phyloP scores from a whole-genome alignment of 2,113 vertebrate genomes.

The Pseudorhombus dupliciocellatus region DNA sequence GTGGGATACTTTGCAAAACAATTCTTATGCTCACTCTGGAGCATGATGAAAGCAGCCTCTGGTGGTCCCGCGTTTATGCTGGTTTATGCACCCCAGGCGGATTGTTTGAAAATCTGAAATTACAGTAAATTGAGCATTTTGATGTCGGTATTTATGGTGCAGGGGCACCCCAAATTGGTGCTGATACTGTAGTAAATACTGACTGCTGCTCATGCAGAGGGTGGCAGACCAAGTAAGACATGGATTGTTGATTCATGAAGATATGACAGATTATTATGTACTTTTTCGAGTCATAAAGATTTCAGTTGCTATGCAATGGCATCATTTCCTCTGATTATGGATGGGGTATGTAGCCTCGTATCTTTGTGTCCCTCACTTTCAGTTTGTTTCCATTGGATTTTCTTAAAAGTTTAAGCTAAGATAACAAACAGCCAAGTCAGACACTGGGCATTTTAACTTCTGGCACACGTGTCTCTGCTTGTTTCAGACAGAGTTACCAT shows the following conservation, averaged over 20 bases:
- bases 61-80: too few species aligned
- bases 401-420: too few species aligned
- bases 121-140: constrained; percentile 43
- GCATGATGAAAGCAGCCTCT: constrained; percentile 36
- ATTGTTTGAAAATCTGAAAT: constrained; percentile 45
- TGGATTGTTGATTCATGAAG: not conserved
- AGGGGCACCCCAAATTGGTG: constrained; percentile 26
- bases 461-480: not conserved
- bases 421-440: too few species aligned
- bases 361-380: not conserved
- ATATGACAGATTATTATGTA: not conserved
- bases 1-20: constrained; percentile 12
- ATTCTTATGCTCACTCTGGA: constrained; percentile 12
- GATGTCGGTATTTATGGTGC: constrained; percentile 32
- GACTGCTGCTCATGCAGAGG: constrained; percentile 1
- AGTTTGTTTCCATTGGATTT: too few species aligned
- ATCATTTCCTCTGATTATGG: not conserved
- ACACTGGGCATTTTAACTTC: not conserved
- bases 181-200: constrained; percentile 34
- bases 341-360: not conserved
- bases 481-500: not conserved
- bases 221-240: too few species aligned
- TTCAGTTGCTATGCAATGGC: not conserved
- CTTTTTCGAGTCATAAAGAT: not conserved
- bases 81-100: constrained; percentile 31